A percentile compares a stretch with the other conserved stretches of the same genome.
phyloP scores from a whole-genome alignment of 2,797 vertebrate genomes.

The Mormyrops boulengeri region DNA sequence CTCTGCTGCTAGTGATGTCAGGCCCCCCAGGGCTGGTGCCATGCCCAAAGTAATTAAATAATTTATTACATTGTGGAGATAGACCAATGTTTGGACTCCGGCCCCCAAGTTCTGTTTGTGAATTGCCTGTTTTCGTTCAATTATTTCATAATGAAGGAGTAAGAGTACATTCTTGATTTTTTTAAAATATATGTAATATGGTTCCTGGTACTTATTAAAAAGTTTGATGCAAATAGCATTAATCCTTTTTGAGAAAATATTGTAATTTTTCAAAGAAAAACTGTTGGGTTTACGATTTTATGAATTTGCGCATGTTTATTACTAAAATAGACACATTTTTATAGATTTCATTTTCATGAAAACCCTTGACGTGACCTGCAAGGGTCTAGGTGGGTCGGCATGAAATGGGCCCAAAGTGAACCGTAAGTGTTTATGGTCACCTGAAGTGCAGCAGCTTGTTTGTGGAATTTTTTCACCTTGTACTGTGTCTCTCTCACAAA shows the following conservation, averaged over 20 bases:
- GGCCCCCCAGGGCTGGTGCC: not conserved
- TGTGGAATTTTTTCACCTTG: not conserved
- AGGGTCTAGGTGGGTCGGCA: no score
- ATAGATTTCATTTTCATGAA: no score
- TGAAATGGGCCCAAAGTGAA: no score
- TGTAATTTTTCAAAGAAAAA: not conserved
- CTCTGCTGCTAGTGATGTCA: not conserved
- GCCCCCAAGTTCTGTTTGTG: not conserved
- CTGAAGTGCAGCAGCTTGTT: not conserved
- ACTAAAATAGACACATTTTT: not conserved
- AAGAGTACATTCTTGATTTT: not conserved
- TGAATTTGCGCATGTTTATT: not conserved
- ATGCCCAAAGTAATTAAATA: not conserved
- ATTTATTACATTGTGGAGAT: not conserved
- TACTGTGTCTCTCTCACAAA: not conserved
- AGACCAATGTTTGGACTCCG: not conserved
- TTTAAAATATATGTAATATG: not conserved
- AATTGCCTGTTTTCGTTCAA: not conserved
- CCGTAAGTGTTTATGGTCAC: not conserved
- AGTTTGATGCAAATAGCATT: not conserved
- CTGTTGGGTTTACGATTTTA: not conserved
- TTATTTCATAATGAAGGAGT: not conserved
- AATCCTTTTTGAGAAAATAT: not conserved
- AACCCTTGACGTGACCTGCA: no score
- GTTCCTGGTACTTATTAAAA: not conserved